phyloP scores from a whole-genome alignment of 2,113 vertebrate species.

The Pelodiscus sinensis region DNA sequence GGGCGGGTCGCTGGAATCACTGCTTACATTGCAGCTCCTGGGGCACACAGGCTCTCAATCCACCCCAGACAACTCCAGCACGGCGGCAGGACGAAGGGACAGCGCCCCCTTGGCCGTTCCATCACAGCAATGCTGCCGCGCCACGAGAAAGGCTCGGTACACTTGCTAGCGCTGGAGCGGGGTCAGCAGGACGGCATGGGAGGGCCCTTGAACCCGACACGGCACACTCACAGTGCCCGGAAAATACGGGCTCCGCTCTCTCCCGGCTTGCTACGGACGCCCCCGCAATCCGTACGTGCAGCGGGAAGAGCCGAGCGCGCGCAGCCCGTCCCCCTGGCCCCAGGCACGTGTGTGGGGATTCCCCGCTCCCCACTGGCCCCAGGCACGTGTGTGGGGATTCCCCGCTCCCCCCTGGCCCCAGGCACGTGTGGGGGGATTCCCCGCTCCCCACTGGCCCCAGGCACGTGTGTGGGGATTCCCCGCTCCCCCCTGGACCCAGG shows the following conservation, averaged over 20 bases:
- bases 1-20: neutral
- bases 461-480: neutral
- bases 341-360: neutral
- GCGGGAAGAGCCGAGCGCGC: neutral
- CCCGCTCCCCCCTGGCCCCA: neutral
- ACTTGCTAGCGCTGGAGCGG: neutral
- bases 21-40: neutral
- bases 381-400: no score
- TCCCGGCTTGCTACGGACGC: neutral
- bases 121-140: neutral
- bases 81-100: no score
- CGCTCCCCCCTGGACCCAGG: neutral
- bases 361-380: neutral
- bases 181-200: neutral
- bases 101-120: neutral
- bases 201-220: accelerated
- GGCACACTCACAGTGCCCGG: accelerated
- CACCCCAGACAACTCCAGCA: neutral
- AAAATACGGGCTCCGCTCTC: accelerated
- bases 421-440: neutral
- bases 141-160: neutral
- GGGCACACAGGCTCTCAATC: neutral
- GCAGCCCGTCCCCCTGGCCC: neutral
- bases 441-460: neutral
- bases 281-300: neutral